A percentile compares a stretch with the other conserved stretches of the same genome.
phyloP scores from a whole-genome alignment of 2,113 vertebrate genomes.

The Edolisoma coerulescens region DNA sequence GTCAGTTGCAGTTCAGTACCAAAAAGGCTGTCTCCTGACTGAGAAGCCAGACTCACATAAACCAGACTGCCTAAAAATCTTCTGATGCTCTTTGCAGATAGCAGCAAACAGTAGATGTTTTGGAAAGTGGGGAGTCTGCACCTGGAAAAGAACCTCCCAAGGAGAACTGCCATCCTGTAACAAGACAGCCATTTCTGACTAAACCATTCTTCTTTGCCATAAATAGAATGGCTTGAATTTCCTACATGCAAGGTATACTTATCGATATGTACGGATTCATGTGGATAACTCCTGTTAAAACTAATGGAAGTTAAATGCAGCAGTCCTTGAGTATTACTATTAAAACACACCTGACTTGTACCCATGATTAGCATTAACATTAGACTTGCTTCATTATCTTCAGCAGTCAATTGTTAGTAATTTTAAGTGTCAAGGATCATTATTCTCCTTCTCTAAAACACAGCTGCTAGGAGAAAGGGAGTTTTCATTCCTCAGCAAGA shows the following conservation, averaged over 20 bases:
- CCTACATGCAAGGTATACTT: neutral
- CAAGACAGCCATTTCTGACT: neutral
- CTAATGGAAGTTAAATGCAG: constrained; percentile 38
- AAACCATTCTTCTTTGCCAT: neutral
- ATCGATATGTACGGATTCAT: neutral
- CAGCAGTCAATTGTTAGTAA: constrained; percentile 28
- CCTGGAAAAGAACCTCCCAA: neutral
- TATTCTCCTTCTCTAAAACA: constrained; percentile 35
- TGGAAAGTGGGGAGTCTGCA: neutral
- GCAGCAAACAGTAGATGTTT: neutral
- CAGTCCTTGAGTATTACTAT: neutral
- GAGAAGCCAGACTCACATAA: neutral
- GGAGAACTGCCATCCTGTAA: neutral
- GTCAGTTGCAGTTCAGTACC: neutral
- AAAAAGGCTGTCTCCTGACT: neutral
- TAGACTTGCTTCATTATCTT: neutral
- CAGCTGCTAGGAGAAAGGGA: neutral
- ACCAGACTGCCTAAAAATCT: neutral
- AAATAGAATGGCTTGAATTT: constrained; percentile 42
- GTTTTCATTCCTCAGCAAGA: neutral
- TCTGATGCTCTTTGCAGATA: neutral
- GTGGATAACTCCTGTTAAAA: constrained; percentile 31
- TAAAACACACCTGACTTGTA: constrained; percentile 39
- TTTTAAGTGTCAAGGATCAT: constrained; percentile 53
- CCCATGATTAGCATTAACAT: neutral